Evolutionary conservation across 2,797 vertebrate genomes (phyloP).

Genomic region (Rousettus madagascariensis): DNA sequence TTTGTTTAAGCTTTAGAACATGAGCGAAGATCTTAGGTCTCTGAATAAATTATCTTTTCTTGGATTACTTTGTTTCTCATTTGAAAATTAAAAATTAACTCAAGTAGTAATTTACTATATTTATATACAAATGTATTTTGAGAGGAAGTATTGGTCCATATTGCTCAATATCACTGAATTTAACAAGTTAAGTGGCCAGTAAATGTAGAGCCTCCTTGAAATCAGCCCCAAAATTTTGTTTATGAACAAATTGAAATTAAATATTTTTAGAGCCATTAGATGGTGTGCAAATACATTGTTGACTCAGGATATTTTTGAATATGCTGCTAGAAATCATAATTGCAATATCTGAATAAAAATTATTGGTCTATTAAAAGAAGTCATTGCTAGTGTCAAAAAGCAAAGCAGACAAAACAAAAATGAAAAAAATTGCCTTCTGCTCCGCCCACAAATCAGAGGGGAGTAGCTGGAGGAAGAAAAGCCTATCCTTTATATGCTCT

Average conservation of each 20-base stretch:
- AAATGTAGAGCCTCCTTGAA: neutral
- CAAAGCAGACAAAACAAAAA: neutral
- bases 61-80: neutral
- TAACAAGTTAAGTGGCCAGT: neutral
- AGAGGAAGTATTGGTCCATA: neutral
- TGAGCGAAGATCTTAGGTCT: neutral
- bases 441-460: neutral
- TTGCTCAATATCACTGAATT: conserved; percentile 22
- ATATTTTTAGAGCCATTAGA: neutral
- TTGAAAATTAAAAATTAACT: conserved; percentile 50
- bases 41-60: neutral
- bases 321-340: neutral
- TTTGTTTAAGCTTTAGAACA: conserved; percentile 47
- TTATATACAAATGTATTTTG: conserved; percentile 7
- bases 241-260: neutral
- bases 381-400: neutral
- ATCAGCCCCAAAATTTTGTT: neutral
- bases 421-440: neutral
- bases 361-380: conserved; percentile 10
- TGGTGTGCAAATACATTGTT: neutral
- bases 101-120: conserved; percentile 13
- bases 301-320: conserved; percentile 25
- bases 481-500: neutral
- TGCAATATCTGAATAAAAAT: conserved; percentile 37
- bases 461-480: neutral